These are phyloP conservation scores for Malurus leucopterus DNA, from an alignment of 2,797 vertebrate species.

Conservation along the genomic window DNA sequence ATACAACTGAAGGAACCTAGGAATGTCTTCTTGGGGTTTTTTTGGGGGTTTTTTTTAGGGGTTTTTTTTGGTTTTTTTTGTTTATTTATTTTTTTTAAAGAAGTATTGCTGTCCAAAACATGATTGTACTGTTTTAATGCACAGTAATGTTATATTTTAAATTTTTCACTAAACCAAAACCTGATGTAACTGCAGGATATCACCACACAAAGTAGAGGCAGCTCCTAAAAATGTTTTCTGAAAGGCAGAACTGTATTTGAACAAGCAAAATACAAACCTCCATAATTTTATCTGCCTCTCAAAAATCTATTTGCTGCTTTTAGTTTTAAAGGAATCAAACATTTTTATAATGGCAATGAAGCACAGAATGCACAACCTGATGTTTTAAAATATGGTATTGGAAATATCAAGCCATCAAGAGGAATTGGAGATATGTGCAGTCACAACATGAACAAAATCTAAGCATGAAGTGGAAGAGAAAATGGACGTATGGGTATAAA, in stretches of 20 bases:
- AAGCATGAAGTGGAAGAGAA: background rate
- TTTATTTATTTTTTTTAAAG: background rate
- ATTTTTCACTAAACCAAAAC: conserved; percentile 3
- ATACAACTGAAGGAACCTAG: background rate
- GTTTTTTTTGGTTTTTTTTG: too few relatives aligned
- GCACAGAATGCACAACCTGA: background rate
- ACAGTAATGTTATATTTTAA: conserved; percentile 1
- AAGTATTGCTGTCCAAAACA: background rate
- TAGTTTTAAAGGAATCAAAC: background rate
- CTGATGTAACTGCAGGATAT: conserved; percentile 20
- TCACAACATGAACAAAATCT: background rate
- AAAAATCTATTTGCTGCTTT: background rate
- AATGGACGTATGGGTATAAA: background rate
- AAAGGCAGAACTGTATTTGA: background rate
- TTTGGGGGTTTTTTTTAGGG: background rate
- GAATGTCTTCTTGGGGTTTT: background rate
- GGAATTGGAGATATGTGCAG: background rate
- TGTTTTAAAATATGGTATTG: background rate
- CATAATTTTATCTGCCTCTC: background rate
- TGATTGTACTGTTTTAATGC: background rate
- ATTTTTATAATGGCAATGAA: background rate
- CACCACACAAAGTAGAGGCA: background rate
- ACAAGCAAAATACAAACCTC: background rate
- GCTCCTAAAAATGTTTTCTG: background rate
- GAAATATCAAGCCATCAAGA: background rate